Evolutionary conservation across 2,113 vertebrate species (phyloP), one percentile per base, ranked within the genome.

Genomic region (Mionectes macconnelli): DNA sequence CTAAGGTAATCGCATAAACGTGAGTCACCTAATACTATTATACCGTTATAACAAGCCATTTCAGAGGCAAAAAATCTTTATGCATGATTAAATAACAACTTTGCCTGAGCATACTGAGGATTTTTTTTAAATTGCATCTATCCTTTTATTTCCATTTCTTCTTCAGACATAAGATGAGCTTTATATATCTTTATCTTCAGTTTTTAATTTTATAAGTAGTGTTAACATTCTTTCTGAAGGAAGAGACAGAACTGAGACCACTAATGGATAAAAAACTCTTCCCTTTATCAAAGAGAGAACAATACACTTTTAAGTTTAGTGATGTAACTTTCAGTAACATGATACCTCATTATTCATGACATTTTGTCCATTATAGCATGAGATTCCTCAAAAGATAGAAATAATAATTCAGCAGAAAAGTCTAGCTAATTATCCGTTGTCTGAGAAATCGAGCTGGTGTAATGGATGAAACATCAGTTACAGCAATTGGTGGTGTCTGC

Each of bases 401-500:
- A 85, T 96, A 97, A 97, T 97, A 67, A 96, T 68, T 66, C 86
- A 85, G 68, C 62, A 79, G 67, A 82, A 69, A 75, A 73, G 60
- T 93, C 45, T 73, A 86, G 49, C 44, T 97, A 88, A 97, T 97
- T 97, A 96, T 95, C 92, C 96, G 23, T 95, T 94, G 78, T 93
- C 86, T 31, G 50, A 98, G 87, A 93, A 96, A 73, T 60, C 4
- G 60, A 87, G 45, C 49, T 66, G 57, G 55, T 84, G 21, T 93
- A 97, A 96, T 84, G 79, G 90, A 95, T 87, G 83, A 96, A 97
- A 93, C 89, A 90, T 96, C 96, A 97, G 33, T 94, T 93, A 73
- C 27, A 56, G 24, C 25, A 79, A 42, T 64, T 86, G 31, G 24
- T 56, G 42, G 33, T 67, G 22, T 76, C 62, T 78, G 57, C 72